Percentiles rank a stretch among this genome's conserved stretches.
Conservation (phyloP, 2,113 vertebrate genomes). For the Poeciliopsis turrubarensis region DNA sequence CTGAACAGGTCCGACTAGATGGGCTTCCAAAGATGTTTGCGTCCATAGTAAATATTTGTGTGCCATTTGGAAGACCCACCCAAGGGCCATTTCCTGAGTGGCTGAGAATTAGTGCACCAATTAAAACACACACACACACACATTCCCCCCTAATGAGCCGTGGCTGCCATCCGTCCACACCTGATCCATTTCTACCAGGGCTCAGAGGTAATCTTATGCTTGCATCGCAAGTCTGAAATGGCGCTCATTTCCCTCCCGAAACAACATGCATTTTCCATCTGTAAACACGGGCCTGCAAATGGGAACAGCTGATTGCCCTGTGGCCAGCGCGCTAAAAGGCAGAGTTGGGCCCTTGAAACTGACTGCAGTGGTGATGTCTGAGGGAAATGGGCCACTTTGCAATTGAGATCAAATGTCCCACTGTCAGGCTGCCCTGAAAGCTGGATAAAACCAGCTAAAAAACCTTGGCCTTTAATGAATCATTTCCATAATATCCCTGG, state of each 20-base stretch:
- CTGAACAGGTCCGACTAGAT: constrained; percentile 32
- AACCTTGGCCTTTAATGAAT: constrained; percentile 73
- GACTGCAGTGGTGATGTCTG: constrained; percentile 63
- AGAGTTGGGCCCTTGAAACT: constrained; percentile 54
- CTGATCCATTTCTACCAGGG: constrained; percentile 67
- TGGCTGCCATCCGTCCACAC: constrained; percentile 68
- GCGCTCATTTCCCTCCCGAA: constrained; percentile 66
- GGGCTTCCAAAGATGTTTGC: constrained; percentile 63
- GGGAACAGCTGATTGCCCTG: constrained; percentile 69
- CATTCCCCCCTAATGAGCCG: constrained; percentile 73
- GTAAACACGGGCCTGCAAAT: constrained; percentile 66
- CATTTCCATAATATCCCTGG: constrained; percentile 78
- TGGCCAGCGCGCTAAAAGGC: constrained; percentile 54
- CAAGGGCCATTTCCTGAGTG: constrained; percentile 78
- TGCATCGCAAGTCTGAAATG: constrained; percentile 63
- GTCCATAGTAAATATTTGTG: constrained; percentile 78
- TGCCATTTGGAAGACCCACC: constrained; percentile 74
- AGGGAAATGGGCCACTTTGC: constrained; percentile 70
- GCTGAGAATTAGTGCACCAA: constrained; percentile 70
- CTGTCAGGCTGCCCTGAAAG: constrained; percentile 63
- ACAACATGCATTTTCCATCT: constrained; percentile 70
- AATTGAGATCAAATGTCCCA: constrained; percentile 71
- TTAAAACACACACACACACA: constrained; percentile 66
- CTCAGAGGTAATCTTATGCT: constrained; percentile 70
- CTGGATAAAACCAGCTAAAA: constrained; percentile 70